Base-by-base conservation (phyloP, 2,113 vertebrate species). In the Microtus oregoni region DNA sequence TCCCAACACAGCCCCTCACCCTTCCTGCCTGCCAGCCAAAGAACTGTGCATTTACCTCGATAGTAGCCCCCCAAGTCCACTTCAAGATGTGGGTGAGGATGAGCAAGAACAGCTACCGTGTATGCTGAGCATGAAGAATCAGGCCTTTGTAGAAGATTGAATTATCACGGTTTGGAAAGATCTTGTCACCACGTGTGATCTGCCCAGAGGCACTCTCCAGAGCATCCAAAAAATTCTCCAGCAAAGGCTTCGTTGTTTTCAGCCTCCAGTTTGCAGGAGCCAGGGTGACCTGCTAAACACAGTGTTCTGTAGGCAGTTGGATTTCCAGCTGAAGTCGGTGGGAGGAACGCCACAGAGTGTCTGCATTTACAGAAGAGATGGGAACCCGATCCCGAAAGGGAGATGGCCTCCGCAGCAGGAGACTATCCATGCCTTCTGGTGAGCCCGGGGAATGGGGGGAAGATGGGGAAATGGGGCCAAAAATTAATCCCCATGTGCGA, bases 191-290 rank as follows among this genome's bases (percentile, higher is more conserved):
- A 81, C n/a, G 65, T 88, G 76, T 52, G 63, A 96, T 94, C 95
- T 97, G 75, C 91, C 93, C 89, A 96, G 94, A 81, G 94, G 89
- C 79, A 47, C 30, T 88, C 93, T 95, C 41, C 76, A 83, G 93
- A 95, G 90, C 47, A 88, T 72, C 38, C 47, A 14, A 47, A 72
- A 88, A 88, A 61, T 72, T 52, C 35, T 95, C 63, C 86, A 88
- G 85, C 65, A 92, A 88, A 63, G 50, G 55, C 94, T 93, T 68
- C 78, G 79, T 94, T 47, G 38, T 92, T 77, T 85, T 44, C 35
- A 92, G 88, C 70, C 50, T 76, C 47, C 20, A 28, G 91, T 89
- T 92, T 90, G 58, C 67, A 55, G 90, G n/a, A 91, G 73, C 76
- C 63, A 65, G 75, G 58, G 72, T 76, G 67, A 86, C 70, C 52